Base-by-base conservation (phyloP, 2,797 vertebrate species). In the Anguilla anguilla region DNA sequence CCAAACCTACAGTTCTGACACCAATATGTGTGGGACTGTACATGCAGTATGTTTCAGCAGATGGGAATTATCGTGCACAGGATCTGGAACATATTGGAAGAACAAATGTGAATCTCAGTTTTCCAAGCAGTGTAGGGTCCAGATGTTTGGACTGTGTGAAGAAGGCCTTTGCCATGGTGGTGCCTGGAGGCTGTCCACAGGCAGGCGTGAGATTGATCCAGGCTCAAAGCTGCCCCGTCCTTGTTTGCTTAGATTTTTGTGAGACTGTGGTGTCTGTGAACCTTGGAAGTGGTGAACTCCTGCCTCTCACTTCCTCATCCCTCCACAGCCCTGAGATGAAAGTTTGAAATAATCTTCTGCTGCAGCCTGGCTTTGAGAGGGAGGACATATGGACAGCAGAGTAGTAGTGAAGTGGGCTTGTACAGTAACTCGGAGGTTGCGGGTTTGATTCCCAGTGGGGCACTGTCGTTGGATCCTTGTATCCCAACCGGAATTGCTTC, bases 301-400 rank as follows among this genome's bases (percentile, higher is more conserved):
- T 87, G 61, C 86, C 46, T 35, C n/a, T n/a, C 22, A 28, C 74
- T 57, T 57, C 31, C 13, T 49, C 35, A 4, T 92, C 87, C 90
- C 91, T 90, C 86, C 57, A 79, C 89, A 90, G 91, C 93, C 91
- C 92, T 83, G 91, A 92, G 94, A 96, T 94, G 91, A 95, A 95
- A 93, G 93, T 95, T 93, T 92, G 91, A 94, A 96, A 93, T 94
- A 95, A 96, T 96, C 93, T 95, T 90, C 90, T 94, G 93, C 46
- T 51, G 4, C 43, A 49, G 43, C 43, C 46, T n/a, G 79, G 79
- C 79, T 51, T 7, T 22, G 74, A 39, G 74, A 77, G 74, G 35
- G 74, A 59, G 57, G 57, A 59, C 2, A 17, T 17, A 59, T 19
- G 57, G 25, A 6, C 9, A 69, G 25, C 64, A 69, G 64, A 69